A percentile compares a stretch with the other conserved stretches of the same genome.
phyloP scores from a whole-genome alignment of 2,113 vertebrate genomes.

The Sapayoa aenigma region DNA sequence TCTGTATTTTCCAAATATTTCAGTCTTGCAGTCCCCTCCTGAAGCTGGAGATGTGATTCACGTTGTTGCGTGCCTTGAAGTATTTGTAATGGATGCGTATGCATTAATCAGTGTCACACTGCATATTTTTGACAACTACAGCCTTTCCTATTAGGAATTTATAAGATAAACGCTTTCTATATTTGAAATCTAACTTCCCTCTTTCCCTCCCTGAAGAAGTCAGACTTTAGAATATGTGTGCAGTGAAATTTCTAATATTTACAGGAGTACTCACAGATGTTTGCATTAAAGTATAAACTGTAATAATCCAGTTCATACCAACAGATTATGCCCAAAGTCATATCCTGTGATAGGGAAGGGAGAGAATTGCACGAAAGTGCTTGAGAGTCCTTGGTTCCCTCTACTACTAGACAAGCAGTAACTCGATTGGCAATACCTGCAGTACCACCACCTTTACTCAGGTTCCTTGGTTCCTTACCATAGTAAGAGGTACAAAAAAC shows the following conservation, averaged over 20 bases:
- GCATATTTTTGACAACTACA: not conserved
- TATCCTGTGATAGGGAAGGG: not conserved
- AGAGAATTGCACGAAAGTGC: not conserved
- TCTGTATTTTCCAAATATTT: not conserved
- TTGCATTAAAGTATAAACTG: not conserved
- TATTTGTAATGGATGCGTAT: not conserved
- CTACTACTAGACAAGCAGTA: not conserved
- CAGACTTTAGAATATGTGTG: not conserved
- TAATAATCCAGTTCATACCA: not conserved
- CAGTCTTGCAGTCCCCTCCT: not conserved
- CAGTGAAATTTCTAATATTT: conserved; percentile 18
- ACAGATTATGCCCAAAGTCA: not conserved
- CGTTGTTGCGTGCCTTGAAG: not conserved
- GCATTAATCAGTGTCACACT: not conserved
- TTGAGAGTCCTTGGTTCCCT: not conserved
- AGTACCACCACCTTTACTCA: not conserved
- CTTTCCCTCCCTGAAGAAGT: not conserved
- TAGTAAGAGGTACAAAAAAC: not conserved
- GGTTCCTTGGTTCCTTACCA: not conserved
- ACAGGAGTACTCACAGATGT: conserved; percentile 32
- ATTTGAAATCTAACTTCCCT: not conserved
- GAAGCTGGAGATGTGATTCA: not conserved
- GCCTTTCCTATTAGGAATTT: not conserved
- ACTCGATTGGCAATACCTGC: not conserved
- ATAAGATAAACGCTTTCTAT: not conserved